Evolutionary conservation across 2,888 invertebrate species (phyloP).

Genomic region (Hyles lineata): DNA sequence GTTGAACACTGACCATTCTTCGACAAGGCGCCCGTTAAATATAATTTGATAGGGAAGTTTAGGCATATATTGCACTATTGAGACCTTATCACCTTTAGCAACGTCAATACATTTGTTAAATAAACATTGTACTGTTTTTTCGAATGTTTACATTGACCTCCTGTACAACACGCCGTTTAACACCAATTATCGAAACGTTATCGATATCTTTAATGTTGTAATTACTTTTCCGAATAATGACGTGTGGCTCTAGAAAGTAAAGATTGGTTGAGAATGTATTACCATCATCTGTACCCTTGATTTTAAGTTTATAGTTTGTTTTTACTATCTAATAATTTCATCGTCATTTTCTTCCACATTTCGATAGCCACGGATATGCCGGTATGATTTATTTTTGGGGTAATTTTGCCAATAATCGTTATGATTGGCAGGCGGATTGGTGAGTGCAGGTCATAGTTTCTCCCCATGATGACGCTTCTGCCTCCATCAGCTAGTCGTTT

Average conservation of each 20-base stretch:
- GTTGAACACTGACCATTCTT: not conserved
- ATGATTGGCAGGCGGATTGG: no score
- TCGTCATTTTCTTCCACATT: not conserved
- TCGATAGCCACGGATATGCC: no score
- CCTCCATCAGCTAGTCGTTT: no score
- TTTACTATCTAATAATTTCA: not conserved
- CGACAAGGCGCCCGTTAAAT: slow-evolving; percentile 9
- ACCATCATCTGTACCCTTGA: not conserved
- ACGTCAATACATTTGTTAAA: slow-evolving; percentile 16
- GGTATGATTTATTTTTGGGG: no score
- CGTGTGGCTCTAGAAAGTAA: not conserved
- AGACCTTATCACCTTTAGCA: slow-evolving; percentile 23
- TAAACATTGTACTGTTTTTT: slow-evolving; percentile 13
- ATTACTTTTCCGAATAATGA: not conserved
- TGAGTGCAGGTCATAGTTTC: no score
- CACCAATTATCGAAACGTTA: not conserved
- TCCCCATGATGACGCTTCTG: no score
- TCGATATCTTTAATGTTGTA: not conserved
- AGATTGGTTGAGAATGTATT: not conserved
- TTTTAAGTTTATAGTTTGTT: not conserved
- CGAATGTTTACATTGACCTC: slow-evolving; percentile 10
- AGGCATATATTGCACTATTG: slow-evolving; percentile 4
- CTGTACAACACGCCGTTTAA: not conserved
- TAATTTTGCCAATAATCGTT: no score
- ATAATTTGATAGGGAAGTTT: slow-evolving; percentile 3